Base-by-base conservation (phyloP, 2,797 vertebrate species). In the Chelonia mydas region DNA sequence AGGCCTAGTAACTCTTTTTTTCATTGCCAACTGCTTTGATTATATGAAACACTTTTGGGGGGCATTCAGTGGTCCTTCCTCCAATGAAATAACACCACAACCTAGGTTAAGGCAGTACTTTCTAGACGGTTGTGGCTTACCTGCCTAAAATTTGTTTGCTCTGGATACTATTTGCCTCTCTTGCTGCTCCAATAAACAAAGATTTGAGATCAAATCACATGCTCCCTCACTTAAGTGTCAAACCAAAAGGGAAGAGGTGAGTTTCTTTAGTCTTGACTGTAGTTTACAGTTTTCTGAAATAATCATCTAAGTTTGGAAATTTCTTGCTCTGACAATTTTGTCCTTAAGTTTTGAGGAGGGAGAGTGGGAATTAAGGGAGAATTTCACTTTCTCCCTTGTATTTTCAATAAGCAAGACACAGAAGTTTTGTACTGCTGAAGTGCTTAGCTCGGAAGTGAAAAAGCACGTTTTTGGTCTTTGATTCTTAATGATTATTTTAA, bases 401-500 rank as follows among this genome's bases (percentile, higher is more conserved):
- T 88, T 93, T 95, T 90, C 80, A 37, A 31, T 54, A 92, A 51
- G 45, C 53, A 92, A 95, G 85, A 76, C 61, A 53, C 74, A 55
- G n/a, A 80, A 80, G 33, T 47, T 87, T 93, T 80, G 61, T n/a
- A 7, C n/a, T 86, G 53, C n/a, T 90, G 80, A 84, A 94, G 49
- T 77, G 61, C 82, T 88, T 74, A 55, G n/a, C 45, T 90, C 86
- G 90, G 53, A 77, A 90, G 50, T 57, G n/a, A 72, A 93, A 95
- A 97, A 91, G 91, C 45, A 81, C 87, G 53, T 92, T 95, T 88
- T 74, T 74, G 61, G n/a, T 59, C 61, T 96, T 93, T 95, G 86
- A 81, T 96, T 90, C 57, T 49, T 91, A 94, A 85, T 83, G 78
- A 88, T 94, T 94, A 57, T 72, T 89, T 91, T 87, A 92, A 88